These are phyloP conservation scores for Eudyptes chrysolophus DNA, from an alignment of 2,113 vertebrate genomes.

Conservation along the genomic window DNA sequence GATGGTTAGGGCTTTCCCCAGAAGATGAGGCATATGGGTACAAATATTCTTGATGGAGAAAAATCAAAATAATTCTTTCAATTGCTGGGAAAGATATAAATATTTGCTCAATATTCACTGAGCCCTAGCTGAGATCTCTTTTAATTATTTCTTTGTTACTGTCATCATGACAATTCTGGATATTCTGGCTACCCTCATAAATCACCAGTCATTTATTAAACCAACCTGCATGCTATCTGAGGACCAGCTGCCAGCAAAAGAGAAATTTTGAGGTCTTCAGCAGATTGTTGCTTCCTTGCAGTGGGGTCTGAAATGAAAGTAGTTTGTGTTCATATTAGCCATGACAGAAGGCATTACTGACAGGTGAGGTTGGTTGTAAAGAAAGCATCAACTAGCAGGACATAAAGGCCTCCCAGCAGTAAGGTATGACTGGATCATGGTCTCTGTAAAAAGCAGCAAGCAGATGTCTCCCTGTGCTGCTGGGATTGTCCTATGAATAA, in stretches of 20 bases:
- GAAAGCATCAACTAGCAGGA: neutral
- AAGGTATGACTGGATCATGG: fast-evolving
- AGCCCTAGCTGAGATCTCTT: neutral
- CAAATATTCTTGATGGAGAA: neutral
- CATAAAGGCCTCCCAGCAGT: constrained; percentile 17
- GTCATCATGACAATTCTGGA: neutral
- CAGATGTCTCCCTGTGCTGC: neutral
- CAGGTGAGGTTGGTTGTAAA: neutral
- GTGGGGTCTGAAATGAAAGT: neutral
- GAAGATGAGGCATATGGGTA: neutral
- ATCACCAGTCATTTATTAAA: neutral
- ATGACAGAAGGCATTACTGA: neutral
- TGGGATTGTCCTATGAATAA: neutral
- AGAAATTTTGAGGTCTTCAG: neutral
- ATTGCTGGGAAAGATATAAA: neutral
- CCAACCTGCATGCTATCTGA: neutral
- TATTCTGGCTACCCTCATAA: neutral
- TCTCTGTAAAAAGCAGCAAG: neutral
- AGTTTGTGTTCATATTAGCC: neutral
- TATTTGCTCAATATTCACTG: neutral
- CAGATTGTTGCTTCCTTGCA: neutral
- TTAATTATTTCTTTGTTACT: neutral
- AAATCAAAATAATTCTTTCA: neutral
- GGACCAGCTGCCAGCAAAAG: neutral
- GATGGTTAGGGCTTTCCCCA: neutral